Evolutionary conservation across 2,113 vertebrate species (phyloP).

Genomic region (Anser cygnoides): DNA sequence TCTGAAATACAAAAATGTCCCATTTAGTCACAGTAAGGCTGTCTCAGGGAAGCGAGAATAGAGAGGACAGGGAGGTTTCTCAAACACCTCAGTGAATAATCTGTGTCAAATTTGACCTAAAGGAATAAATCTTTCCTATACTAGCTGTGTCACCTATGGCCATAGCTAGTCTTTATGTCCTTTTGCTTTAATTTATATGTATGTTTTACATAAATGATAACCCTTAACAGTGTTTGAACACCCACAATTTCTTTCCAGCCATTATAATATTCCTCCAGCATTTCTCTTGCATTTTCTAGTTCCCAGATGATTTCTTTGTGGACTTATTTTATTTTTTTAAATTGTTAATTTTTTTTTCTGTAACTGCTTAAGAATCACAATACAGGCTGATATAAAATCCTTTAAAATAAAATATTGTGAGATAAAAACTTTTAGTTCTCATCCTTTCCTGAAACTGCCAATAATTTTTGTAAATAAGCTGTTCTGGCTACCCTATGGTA

Average conservation of each 20-base stretch:
- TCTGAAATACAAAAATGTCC: neutral
- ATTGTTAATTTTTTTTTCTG: neutral
- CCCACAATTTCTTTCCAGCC: neutral
- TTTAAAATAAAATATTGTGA: neutral
- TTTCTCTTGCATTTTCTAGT: neutral
- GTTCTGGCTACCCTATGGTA: neutral
- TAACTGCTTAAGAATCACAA: neutral
- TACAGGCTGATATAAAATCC: neutral
- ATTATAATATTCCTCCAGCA: neutral
- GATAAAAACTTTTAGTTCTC: neutral
- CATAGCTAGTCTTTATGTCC: neutral
- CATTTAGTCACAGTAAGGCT: neutral
- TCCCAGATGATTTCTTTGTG: neutral
- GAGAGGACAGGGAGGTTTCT: neutral
- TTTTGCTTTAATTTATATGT: neutral
- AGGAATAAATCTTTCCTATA: neutral
- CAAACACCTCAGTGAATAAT: neutral
- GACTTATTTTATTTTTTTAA: too few species aligned
- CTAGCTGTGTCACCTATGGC: neutral
- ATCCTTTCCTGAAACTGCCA: neutral
- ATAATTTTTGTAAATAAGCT: neutral
- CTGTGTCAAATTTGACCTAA: neutral
- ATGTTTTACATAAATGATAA: neutral
- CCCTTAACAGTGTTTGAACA: neutral
- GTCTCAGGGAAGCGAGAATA: neutral